These are phyloP conservation scores for Clitarchus hookeri DNA, from an alignment of 2,888 invertebrate species.

Conservation along the genomic window DNA sequence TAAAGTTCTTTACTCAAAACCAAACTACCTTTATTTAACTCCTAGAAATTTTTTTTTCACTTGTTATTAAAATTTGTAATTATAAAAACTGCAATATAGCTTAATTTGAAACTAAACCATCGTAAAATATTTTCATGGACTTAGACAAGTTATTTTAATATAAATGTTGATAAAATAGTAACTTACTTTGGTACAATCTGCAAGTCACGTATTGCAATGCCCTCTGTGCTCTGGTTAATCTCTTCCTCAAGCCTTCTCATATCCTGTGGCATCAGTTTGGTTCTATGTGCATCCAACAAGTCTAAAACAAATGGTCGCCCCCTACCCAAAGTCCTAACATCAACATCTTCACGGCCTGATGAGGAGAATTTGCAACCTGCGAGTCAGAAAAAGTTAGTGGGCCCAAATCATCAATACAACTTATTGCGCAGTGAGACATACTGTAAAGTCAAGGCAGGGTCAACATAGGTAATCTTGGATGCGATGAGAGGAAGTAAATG, in stretches of 20 bases:
- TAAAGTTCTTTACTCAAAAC: no score
- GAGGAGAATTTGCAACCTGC: slow-evolving; percentile 77
- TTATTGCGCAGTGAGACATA: no score
- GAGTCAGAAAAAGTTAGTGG: slow-evolving; percentile 36
- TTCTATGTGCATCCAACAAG: slow-evolving; percentile 68
- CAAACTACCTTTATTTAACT: no score
- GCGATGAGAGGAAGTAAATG: no score
- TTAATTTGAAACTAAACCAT: no score
- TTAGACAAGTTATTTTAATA: not conserved
- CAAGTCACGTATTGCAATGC: slow-evolving; percentile 64
- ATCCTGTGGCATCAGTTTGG: slow-evolving; percentile 57
- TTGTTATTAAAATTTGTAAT: no score
- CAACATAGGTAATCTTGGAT: no score
- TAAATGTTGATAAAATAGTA: not conserved
- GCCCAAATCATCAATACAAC: no score
- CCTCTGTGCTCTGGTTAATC: slow-evolving; percentile 61
- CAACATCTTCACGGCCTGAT: slow-evolving; percentile 96
- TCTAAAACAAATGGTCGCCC: slow-evolving; percentile 95
- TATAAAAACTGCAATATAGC: no score
- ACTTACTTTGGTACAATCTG: slow-evolving; percentile 66
- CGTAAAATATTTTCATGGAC: not conserved
- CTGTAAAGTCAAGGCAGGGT: no score
- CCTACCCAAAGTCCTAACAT: slow-evolving; percentile 89
- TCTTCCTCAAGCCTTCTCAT: slow-evolving; percentile 62
- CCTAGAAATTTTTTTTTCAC: no score